Evolutionary conservation across 2,797 vertebrate species (phyloP), one percentile per base, ranked within the genome.

Genomic region (Microcaecilia unicolor): DNA sequence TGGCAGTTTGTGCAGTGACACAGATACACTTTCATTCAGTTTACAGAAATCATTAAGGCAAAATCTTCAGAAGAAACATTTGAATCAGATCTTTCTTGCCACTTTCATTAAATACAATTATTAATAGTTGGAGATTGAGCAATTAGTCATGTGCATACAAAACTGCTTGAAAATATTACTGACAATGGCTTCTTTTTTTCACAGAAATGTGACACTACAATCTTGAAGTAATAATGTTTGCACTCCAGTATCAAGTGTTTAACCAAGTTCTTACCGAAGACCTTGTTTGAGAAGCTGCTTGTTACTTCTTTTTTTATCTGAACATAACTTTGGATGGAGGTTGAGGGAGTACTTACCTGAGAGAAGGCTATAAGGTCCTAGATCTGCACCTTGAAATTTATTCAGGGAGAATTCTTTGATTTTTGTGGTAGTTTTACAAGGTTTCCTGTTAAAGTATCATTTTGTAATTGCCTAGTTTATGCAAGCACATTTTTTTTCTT

Each of bases 201-300:
- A 48, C 70, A 81, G 78, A 77, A 59, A 38, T 53, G 37, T 72
- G 64, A 77, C 53, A 11, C 44, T 60, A 65, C 34, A 2, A 46
- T 42, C 50, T 58, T 47, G 37, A 54, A n/a, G n/a, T n/a, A 62
- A 35, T 56, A 44, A 44, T 52, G 58, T 69, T 82, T 84, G 79
- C 74, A 81, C 78, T 86, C 66, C 56, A 49, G 64, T 71, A 63
- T 74, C 67, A 67, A 73, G 58, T 83, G 63, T 64, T 70, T 61
- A 76, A 61, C 66, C 71, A 70, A 85, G 64, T 58, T 74, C 70
- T n/a, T n/a, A n/a, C n/a, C 40, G 68, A 63, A 71, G 72, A 67
- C 62, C 58, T 67, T 68, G 60, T 47, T 56, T 74, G 46, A 42
- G 55, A 67, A 63, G 70, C 69, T 61, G 46, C 67, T 71, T 73